Conservation (phyloP, 2,888 invertebrate species). For the Drosophila helvetica region DNA sequence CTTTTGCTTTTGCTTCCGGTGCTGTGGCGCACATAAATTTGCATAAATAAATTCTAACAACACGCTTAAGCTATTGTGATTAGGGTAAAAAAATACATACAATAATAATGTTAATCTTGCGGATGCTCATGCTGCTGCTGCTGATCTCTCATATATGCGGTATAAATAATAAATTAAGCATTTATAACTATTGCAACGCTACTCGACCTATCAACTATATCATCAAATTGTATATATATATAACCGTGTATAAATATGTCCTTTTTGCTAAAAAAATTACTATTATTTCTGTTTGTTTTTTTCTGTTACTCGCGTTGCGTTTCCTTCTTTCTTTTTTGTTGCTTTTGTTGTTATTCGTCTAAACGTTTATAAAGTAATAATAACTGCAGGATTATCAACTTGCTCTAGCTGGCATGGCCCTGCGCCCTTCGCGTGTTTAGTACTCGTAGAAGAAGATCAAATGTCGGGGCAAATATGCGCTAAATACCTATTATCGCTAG, state of each 20-base stretch:
- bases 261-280: constrained; percentile 72
- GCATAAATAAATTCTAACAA: constrained; percentile 72
- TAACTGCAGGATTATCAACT: constrained; percentile 74
- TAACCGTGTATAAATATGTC: constrained; percentile 74
- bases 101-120: constrained; percentile 28
- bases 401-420: constrained; percentile 53
- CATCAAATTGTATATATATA: constrained; percentile 64
- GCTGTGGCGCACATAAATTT: constrained; percentile 33
- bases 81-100: constrained; percentile 36
- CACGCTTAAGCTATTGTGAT: constrained; percentile 61
- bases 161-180: constrained; percentile 81
- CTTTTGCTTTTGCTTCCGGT: not conserved
- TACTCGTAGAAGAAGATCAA: constrained; percentile 58
- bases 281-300: constrained; percentile 31
- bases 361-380: constrained; percentile 74
- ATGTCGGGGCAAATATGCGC: constrained; percentile 54
- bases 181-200: constrained; percentile 77
- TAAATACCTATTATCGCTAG: constrained; percentile 60
- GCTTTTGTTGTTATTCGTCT: constrained; percentile 75
- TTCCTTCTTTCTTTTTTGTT: constrained; percentile 64
- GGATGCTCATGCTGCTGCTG: constrained; percentile 47
- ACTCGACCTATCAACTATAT: constrained; percentile 76
- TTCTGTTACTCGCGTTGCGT: not conserved
- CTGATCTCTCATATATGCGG: constrained; percentile 64
- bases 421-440: constrained; percentile 39